These are phyloP conservation scores for Xestobium rufovillosum DNA, from an alignment of 2,888 invertebrate genomes.

Conservation along the genomic window DNA sequence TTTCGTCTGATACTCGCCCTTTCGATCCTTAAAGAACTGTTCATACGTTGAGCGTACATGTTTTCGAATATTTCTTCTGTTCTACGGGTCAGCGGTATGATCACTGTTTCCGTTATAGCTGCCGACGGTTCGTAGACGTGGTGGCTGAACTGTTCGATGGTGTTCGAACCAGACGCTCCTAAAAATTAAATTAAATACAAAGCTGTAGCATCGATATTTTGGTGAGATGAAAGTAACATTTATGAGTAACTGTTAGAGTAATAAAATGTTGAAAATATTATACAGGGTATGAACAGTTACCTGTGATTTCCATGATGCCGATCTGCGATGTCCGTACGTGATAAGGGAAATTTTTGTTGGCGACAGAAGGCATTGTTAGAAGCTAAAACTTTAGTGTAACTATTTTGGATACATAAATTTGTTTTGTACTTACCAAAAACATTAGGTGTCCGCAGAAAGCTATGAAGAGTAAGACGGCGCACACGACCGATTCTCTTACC, in stretches of 20 bases:
- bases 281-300: too few relatives aligned
- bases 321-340: slow-evolving; percentile 83
- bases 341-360: slow-evolving; percentile 85
- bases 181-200: too few relatives aligned
- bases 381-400: slow-evolving; percentile 48
- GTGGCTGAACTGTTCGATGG: slow-evolving; percentile 54
- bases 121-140: slow-evolving; percentile 55
- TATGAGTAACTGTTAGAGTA: too few relatives aligned
- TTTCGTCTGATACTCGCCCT: slow-evolving; percentile 11
- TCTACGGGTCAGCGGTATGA: slow-evolving; percentile 56
- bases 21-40: not conserved
- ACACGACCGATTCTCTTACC: slow-evolving; percentile 68
- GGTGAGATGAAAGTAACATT: too few relatives aligned
- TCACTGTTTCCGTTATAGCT: slow-evolving; percentile 47
- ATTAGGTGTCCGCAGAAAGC: slow-evolving; percentile 56
- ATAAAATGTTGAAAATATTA: too few relatives aligned
- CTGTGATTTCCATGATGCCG: slow-evolving; percentile 56
- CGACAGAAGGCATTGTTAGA: slow-evolving; percentile 74
- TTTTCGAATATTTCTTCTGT: slow-evolving; percentile 53
- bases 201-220: too few relatives aligned
- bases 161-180: slow-evolving; percentile 44
- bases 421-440: slow-evolving; percentile 51
- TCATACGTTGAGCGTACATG: not conserved
- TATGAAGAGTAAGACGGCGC: slow-evolving; percentile 55
- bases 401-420: not conserved